Base-by-base conservation (phyloP, 2,113 vertebrate genomes). In the Thalassarche chlororhynchos region DNA sequence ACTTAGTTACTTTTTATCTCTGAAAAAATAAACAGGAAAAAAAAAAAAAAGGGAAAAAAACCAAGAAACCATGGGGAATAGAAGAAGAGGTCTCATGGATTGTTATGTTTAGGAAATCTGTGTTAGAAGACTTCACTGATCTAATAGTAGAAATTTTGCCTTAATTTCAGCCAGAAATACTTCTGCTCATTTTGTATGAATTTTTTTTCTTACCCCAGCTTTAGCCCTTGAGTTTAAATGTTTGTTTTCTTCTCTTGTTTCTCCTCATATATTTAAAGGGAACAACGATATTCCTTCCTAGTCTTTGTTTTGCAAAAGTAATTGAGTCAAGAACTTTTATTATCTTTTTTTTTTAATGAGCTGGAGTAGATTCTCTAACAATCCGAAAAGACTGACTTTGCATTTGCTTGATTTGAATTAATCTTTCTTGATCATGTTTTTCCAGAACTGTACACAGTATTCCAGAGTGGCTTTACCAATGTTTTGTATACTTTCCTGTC, bases 41-140 rank as follows among this genome's bases (percentile, higher is more conserved):
- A 15, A 46, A 5, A 21, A 10, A 20, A 28, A 20, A n/a, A n/a
- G n/a, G n/a, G 10, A 18, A 42, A 21, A 14, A 40, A 28, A 0
- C 7, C 9, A n/a, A 80, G 25, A 2, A n/a, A 1, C 0, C 12
- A 9, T 34, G 15, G 6, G n/a, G 26, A 92, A 61, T 12, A 28
- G n/a, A 64, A 38, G n/a, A 93, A 19, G 25, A 84, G 12, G 36
- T n/a, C 7, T 57, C 21, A 36, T 61, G 11, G 15, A 32, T 12
- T 58, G 3, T 3, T 49, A 12, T 38, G 13, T 52, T 64, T 60
- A 42, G 13, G 9, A 55, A 94, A 49, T 1, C 4, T 42, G 4
- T 75, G 9, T 68, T 76, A 68, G 28, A 61, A 62, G 20, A 84
- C 8, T 84, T 80, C 34, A 57, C 4, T 32, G 6, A 46, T 42